These are phyloP conservation scores for Paramuricea clavata DNA, from an alignment of 92 coral and sea anemone genomes.

Conservation along the genomic window DNA sequence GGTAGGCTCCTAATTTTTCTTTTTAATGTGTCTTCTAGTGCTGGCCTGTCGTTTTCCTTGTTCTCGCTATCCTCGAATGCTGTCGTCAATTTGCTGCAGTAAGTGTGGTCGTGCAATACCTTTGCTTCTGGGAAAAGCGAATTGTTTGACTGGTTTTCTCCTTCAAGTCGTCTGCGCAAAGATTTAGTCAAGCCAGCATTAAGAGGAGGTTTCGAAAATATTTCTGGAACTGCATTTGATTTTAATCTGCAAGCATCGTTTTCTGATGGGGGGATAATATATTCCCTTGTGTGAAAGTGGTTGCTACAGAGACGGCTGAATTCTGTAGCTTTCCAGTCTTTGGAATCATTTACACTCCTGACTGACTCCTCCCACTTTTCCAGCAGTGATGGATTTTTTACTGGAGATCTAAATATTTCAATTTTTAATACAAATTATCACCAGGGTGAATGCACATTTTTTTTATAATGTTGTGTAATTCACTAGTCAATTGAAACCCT, in stretches of 20 bases:
- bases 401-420: background rate
- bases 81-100: too few relatives aligned
- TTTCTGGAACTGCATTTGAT: background rate
- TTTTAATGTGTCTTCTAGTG: background rate
- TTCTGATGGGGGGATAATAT: background rate
- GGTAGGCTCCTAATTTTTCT: background rate
- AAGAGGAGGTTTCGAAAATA: background rate
- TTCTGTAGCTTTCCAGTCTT: background rate
- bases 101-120: too few relatives aligned
- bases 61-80: background rate
- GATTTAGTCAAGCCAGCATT: background rate
- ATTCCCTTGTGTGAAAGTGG: background rate
- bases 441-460: too few relatives aligned
- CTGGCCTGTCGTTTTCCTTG: background rate
- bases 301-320: background rate
- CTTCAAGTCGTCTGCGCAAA: too few relatives aligned
- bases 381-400: background rate
- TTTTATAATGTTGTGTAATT: too few relatives aligned
- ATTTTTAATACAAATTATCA: too few relatives aligned
- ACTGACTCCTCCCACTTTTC: constrained; percentile 13
- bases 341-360: background rate
- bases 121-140: too few relatives aligned
- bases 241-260: background rate
- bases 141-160: too few relatives aligned
- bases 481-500: too few relatives aligned